A percentile compares a stretch with the other conserved stretches of the same genome.
phyloP scores from a whole-genome alignment of 1,140 invertebrate genomes.

The Polypedilum vanderplanki region DNA sequence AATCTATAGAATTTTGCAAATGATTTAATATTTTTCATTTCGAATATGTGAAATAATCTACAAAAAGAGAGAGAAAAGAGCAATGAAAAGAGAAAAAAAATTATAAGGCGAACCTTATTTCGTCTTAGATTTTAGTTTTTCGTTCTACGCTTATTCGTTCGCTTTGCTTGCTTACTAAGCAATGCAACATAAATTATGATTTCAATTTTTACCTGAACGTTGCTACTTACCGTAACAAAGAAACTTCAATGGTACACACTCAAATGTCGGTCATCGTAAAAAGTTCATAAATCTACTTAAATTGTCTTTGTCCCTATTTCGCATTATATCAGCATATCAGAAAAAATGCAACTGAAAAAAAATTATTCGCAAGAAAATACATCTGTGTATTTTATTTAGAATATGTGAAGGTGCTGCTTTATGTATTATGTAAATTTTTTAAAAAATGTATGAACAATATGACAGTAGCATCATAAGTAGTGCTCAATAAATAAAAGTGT shows the following conservation, averaged over 20 bases:
- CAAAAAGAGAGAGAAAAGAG: no score
- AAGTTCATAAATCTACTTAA: not conserved
- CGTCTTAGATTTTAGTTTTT: conserved; percentile 19
- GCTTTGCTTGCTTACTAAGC: not conserved
- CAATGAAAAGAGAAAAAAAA: no score
- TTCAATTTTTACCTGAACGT: conserved; percentile 11
- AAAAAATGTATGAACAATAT: not conserved
- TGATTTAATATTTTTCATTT: conserved; percentile 6
- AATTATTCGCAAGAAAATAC: no score
- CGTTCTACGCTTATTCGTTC: not conserved
- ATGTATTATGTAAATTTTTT: conserved; percentile 2
- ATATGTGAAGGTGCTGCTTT: not conserved
- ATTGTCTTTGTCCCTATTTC: not conserved
- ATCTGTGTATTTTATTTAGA: no score
- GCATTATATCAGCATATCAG: not conserved
- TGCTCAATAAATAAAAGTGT: no score
- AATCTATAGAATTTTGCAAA: not conserved
- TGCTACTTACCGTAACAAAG: conserved; percentile 11
- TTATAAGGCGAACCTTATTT: not conserved
- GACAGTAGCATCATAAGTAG: no score
- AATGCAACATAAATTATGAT: conserved; percentile 19
- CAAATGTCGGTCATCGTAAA: conserved; percentile 2
- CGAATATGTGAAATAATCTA: not conserved
- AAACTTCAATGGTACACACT: not conserved
- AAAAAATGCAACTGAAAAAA: no score